These are phyloP conservation scores for Hemicordylus capensis DNA, from an alignment of 2,113 vertebrate genomes.

Conservation along the genomic window DNA sequence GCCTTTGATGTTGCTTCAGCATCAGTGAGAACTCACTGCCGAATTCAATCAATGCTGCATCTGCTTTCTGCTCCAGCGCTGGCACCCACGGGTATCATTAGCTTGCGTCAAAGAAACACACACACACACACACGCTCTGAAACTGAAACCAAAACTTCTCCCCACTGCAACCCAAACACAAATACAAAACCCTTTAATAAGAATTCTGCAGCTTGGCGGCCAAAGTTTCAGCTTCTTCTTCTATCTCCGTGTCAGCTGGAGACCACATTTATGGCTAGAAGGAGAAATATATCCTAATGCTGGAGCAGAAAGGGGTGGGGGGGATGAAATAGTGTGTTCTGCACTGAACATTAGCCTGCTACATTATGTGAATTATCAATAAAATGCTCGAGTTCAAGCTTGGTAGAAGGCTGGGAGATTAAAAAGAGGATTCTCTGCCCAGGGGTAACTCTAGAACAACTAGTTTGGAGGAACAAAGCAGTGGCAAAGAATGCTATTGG, in stretches of 20 bases:
- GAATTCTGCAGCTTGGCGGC: not conserved
- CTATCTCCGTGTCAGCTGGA: not conserved
- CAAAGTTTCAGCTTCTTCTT: slow-evolving; percentile 5
- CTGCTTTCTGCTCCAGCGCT: slow-evolving; percentile 65
- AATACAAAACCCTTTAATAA: not conserved
- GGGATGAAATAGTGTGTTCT: not conserved
- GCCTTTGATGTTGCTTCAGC: slow-evolving; percentile 73
- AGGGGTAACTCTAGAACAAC: too few relatives aligned
- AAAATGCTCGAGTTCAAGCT: too few relatives aligned
- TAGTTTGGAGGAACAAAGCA: too few relatives aligned
- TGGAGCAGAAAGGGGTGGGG: not conserved
- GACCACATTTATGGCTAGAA: not conserved
- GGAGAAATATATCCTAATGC: not conserved
- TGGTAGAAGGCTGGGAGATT: too few relatives aligned
- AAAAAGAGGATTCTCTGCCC: too few relatives aligned
- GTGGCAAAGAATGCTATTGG: too few relatives aligned
- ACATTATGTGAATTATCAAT: too few relatives aligned
- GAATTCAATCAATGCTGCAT: slow-evolving; percentile 78
- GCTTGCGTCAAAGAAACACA: slow-evolving; percentile 17
- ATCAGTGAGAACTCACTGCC: slow-evolving; percentile 63
- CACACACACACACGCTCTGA: not conserved
- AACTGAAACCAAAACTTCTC: slow-evolving; percentile 49
- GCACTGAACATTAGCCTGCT: not conserved
- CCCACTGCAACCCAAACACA: accelerated
- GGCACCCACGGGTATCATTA: slow-evolving; percentile 54